Percentiles rank a stretch among this genome's conserved stretches.
Evolutionary conservation across 1,140 invertebrate species (phyloP).

Genomic region (Semibalanus balanoides): DNA sequence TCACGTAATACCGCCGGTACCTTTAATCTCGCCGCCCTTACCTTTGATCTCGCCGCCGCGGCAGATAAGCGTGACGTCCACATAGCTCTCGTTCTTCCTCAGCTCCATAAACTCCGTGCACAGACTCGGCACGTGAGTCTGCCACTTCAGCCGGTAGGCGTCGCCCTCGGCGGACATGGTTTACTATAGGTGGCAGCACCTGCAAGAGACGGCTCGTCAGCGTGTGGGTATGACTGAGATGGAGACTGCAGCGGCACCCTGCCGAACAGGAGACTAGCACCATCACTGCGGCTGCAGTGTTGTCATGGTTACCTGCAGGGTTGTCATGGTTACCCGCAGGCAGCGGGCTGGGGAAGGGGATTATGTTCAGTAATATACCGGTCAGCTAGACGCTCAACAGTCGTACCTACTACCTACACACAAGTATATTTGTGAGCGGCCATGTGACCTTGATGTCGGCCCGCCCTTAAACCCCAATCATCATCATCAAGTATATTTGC

Average conservation of each 20-base stretch:
- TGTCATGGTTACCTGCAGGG: too few species aligned
- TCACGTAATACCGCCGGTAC: too few species aligned
- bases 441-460: too few species aligned
- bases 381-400: too few species aligned
- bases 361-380: too few species aligned
- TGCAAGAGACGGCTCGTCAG: not conserved
- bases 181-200: not conserved
- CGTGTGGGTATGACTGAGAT: not conserved
- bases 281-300: not conserved
- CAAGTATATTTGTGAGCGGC: too few species aligned
- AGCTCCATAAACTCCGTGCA: not conserved
- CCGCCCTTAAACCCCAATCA: too few species aligned
- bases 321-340: too few species aligned
- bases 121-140: not conserved
- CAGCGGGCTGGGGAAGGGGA: too few species aligned
- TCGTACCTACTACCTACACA: too few species aligned
- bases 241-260: not conserved
- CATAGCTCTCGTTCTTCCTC: not conserved
- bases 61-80: not conserved
- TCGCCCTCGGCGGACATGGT: not conserved
- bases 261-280: not conserved
- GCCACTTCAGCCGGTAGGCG: constrained; percentile 1
- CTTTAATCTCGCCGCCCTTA: not conserved
- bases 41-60: not conserved
- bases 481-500: too few species aligned